phyloP scores from a whole-genome alignment of 2,113 vertebrate genomes.

The Brienomyrus longianalis region DNA sequence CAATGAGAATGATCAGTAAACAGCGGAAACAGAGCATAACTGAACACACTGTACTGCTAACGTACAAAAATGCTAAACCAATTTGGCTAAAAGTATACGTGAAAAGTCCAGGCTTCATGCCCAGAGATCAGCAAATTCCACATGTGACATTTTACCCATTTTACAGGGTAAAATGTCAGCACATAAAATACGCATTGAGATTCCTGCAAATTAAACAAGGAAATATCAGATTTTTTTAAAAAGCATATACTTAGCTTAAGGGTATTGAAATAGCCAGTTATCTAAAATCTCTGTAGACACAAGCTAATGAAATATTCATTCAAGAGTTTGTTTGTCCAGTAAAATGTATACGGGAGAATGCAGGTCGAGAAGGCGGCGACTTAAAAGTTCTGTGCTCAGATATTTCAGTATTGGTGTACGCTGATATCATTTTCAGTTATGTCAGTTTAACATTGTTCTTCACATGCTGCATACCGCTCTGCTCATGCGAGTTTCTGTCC shows the following conservation, averaged over 20 bases:
- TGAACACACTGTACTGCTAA: neutral
- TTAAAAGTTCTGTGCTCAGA: neutral
- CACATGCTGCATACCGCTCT: neutral
- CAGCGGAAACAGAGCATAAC: neutral
- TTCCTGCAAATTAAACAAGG: neutral
- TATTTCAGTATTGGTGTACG: neutral
- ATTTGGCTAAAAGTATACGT: neutral
- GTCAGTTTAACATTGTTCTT: neutral
- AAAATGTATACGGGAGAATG: neutral
- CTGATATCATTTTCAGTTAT: neutral
- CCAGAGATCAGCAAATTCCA: neutral
- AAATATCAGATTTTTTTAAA: neutral
- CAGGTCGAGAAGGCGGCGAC: too few relatives aligned
- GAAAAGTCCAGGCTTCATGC: neutral
- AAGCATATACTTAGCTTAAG: neutral
- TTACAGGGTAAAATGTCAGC: neutral
- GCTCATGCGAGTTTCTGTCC: neutral
- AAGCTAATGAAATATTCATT: neutral
- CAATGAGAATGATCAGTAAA: neutral
- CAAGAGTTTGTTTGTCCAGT: neutral
- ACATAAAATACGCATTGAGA: neutral
- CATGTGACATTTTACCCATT: neutral
- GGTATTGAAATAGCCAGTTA: neutral
- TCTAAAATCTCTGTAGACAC: neutral
- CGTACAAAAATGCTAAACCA: neutral